Base-by-base conservation (phyloP, 2,888 invertebrate genomes). In the Eupithecia subfuscata region DNA sequence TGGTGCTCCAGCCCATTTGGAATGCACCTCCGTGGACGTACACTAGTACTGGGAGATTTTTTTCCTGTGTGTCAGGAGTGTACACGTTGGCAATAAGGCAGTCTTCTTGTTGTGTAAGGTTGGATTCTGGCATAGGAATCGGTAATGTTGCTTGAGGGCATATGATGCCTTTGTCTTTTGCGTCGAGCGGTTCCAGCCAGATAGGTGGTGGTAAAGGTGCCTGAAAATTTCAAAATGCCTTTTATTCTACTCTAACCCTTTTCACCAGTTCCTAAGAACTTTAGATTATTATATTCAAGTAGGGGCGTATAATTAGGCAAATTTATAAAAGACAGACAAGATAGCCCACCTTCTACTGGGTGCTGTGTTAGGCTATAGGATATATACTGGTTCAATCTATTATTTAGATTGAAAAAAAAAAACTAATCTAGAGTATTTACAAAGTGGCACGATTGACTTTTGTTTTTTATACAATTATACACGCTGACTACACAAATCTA, bases 1-100 rank as follows among this genome's bases (percentile, higher is more conserved):
- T 78, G 75, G 88, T 83, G 0, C 92, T 90, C 56, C 75, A 85
- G 4, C 93, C 94, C 2, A 85, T 64, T 80, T 89, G 84, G 75
- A 87, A 94, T 3, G 86, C 92, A 12, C 95, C 95, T 22, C 94
- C 94, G 69, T 95, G 95, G 2, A 95, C 84, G 68, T 86, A 83
- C 14, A 95, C 90, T 45, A 94, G 78, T 0, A 95, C 95, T 5
- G 95, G 90, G 7, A 90, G 76, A 34, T 86, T 84, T 5, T 71
- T 82, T 45, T 83, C 81, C 60, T 79, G 72, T 45, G 87, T 88
- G 48, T 88, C 84, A 6, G 91, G 90, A 0, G 89, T 87, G 68
- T 85, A 91, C 7, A 93, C 84, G 78, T 89, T 93, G 7, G 90
- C 83, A 37, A 90, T 83, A 4, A 93, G 85, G 75, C 93, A 93